phyloP scores from a whole-genome alignment of 2,797 vertebrate genomes.

The Alouatta caraya region DNA sequence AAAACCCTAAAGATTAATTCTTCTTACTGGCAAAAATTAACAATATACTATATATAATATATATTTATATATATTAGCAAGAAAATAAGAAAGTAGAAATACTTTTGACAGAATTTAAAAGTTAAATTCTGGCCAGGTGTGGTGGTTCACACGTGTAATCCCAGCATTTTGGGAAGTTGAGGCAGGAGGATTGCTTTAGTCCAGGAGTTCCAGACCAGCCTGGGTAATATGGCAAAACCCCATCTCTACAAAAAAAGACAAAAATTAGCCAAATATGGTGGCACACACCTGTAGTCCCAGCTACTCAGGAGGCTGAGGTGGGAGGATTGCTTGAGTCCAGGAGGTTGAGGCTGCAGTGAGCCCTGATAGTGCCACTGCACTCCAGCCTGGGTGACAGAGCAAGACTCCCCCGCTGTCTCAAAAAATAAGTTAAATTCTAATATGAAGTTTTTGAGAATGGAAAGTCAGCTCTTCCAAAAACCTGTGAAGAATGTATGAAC shows the following conservation, averaged over 20 bases:
- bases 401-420: background rate
- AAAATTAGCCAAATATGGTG: background rate
- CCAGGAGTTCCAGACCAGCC: background rate
- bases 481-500: background rate
- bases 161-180: background rate
- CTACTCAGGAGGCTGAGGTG: background rate
- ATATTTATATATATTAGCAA: slow-evolving; percentile 20
- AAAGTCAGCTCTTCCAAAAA: background rate
- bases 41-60: background rate
- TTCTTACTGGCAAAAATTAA: background rate
- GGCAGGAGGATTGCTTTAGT: background rate
- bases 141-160: background rate
- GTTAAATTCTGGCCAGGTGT: background rate
- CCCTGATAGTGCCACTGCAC: no score
- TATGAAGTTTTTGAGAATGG: background rate
- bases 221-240: background rate
- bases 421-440: background rate
- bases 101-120: slow-evolving; percentile 5
- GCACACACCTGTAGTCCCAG: background rate
- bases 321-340: background rate
- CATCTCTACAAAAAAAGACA: background rate
- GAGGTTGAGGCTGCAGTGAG: background rate
- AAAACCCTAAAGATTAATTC: background rate
- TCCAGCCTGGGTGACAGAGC: background rate
- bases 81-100: background rate